phyloP scores from a whole-genome alignment of 2,888 invertebrate genomes.

The Pyrgus malvae region DNA sequence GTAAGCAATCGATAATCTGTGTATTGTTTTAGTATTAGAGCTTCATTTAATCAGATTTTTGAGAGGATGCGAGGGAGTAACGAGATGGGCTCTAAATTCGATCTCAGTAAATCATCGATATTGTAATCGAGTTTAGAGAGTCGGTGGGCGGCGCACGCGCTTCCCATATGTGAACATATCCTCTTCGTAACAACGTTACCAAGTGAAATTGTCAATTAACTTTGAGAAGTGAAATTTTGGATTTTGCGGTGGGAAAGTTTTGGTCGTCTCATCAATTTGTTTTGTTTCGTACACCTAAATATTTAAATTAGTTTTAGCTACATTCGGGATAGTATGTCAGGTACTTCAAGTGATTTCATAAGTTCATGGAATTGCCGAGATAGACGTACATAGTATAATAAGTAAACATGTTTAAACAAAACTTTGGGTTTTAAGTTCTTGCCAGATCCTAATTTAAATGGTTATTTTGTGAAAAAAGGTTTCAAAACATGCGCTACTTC shows the following conservation, averaged over 20 bases:
- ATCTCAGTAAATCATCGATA: slow-evolving; percentile 78
- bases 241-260: slow-evolving; percentile 6
- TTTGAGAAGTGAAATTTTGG: slow-evolving; percentile 8
- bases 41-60: slow-evolving; percentile 43
- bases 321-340: too few species aligned
- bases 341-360: too few species aligned
- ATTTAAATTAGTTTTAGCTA: too few species aligned
- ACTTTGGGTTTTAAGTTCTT: too few species aligned
- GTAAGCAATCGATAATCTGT: not conserved
- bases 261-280: not conserved
- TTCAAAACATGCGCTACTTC: slow-evolving; percentile 46
- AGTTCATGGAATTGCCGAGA: too few species aligned
- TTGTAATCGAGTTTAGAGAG: slow-evolving; percentile 77
- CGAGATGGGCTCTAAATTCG: slow-evolving; percentile 71
- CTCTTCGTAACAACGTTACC: slow-evolving; percentile 61
- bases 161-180: slow-evolving; percentile 71
- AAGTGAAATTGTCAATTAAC: slow-evolving; percentile 48
- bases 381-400: too few species aligned
- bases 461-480: not conserved
- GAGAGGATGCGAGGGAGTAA: slow-evolving; percentile 62
- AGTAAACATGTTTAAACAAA: too few species aligned
- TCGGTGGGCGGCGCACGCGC: slow-evolving; percentile 71
- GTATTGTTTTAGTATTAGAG: slow-evolving; percentile 19
- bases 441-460: too few species aligned
- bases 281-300: not conserved